A percentile compares a stretch with the other conserved stretches of the same genome.
phyloP scores from a whole-genome alignment of 37 sponge, comb jelly and placozoan genomes.

The Amphimedon queenslandica region DNA sequence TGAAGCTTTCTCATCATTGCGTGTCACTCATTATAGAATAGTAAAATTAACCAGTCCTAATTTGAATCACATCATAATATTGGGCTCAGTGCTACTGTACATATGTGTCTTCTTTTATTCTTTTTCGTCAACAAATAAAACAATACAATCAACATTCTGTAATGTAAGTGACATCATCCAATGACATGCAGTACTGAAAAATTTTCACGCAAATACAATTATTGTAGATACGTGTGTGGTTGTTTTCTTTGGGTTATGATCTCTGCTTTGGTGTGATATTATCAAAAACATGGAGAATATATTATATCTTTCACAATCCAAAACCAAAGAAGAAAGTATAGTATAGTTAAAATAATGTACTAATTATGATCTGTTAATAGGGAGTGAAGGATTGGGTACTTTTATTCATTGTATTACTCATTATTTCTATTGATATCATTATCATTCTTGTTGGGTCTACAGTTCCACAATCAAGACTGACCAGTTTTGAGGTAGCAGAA shows the following conservation, averaged over 20 bases:
- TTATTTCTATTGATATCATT: slow-evolving; percentile 1
- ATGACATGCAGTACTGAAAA: not conserved
- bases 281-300: slow-evolving; percentile 41
- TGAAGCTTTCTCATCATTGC: not conserved
- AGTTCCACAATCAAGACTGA: not conserved
- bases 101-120: not conserved
- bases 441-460: not conserved
- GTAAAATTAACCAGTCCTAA: slow-evolving; percentile 9
- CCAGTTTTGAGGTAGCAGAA: too few species aligned
- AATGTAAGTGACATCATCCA: not conserved
- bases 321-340: slow-evolving; percentile 29
- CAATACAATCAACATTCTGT: not conserved
- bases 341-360: not conserved
- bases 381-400: slow-evolving; percentile 33
- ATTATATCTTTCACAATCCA: slow-evolving; percentile 50
- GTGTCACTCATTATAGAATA: too few species aligned
- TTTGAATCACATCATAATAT: slow-evolving; percentile 1
- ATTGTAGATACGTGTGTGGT: slow-evolving; percentile 5
- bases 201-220: not conserved
- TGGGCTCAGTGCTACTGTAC: not conserved
- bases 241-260: slow-evolving; percentile 15
- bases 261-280: slow-evolving; percentile 34
- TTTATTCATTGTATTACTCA: not conserved
- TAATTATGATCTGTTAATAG: not conserved
- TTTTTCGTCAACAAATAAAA: not conserved